Evolutionary conservation across 2,797 vertebrate species (phyloP).

Genomic region (Acipenser oxyrinchus): DNA sequence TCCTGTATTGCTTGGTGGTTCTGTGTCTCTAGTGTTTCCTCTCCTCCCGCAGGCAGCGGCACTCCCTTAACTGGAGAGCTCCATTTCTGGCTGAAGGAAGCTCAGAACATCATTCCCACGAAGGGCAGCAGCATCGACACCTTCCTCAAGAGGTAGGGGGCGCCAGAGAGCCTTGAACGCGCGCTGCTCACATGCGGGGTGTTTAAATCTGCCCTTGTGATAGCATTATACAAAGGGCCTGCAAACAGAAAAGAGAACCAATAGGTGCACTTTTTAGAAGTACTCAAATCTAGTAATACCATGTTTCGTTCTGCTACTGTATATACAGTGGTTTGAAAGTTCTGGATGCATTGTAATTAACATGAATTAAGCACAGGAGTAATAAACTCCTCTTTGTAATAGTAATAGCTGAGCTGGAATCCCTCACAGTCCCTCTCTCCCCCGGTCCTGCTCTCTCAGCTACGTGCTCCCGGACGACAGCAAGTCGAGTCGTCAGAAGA

Average conservation of each 20-base stretch:
- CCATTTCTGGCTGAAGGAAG: slow-evolving; percentile 90
- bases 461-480: slow-evolving; percentile 86
- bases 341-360: no score
- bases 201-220: no score
- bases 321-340: no score
- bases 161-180: not conserved
- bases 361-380: no score
- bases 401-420: not conserved
- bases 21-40: not conserved
- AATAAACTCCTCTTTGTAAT: no score
- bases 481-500: slow-evolving; percentile 79
- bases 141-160: slow-evolving; percentile 76
- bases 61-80: slow-evolving; percentile 81
- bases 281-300: no score
- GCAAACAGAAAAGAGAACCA: no score
- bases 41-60: slow-evolving; percentile 53
- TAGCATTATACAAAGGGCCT: no score
- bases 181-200: no score
- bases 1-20: not conserved
- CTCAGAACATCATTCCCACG: slow-evolving; percentile 71
- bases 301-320: no score
- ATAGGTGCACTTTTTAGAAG: no score
- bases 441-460: slow-evolving; percentile 37
- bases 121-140: slow-evolving; percentile 69
- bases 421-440: not conserved